phyloP scores from a whole-genome alignment of 2,797 vertebrate genomes.

The Sciurus vulgaris region DNA sequence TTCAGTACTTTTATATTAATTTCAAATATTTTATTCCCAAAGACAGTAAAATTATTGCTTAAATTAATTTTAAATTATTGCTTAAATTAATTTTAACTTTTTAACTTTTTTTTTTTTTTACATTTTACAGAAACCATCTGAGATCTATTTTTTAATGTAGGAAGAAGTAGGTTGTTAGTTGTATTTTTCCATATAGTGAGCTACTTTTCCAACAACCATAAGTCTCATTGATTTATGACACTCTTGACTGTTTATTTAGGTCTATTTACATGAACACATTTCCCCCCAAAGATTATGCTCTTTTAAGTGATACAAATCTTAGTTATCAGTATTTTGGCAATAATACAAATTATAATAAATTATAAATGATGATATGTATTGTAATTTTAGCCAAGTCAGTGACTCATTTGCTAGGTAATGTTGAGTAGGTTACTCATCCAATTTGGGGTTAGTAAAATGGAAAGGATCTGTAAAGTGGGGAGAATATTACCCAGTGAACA shows the following conservation, averaged over 20 bases:
- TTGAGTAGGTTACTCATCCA: not conserved
- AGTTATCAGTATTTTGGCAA: not conserved
- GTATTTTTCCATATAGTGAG: not conserved
- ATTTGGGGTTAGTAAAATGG: not conserved
- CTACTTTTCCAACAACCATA: not conserved
- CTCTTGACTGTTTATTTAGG: not conserved
- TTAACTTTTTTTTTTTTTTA: slow-evolving; percentile 33
- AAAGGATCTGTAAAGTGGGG: not conserved
- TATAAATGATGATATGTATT: not conserved
- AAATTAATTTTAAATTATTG: slow-evolving; percentile 30
- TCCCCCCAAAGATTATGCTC: not conserved
- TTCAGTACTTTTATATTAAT: slow-evolving; percentile 24
- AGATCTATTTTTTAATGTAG: slow-evolving; percentile 56
- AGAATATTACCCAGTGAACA: not conserved
- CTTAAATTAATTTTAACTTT: slow-evolving; percentile 39
- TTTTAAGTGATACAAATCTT: not conserved
- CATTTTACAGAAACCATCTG: slow-evolving; percentile 3
- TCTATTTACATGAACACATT: not conserved
- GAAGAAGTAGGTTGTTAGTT: not conserved
- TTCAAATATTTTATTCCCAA: slow-evolving; percentile 28
- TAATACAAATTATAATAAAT: not conserved
- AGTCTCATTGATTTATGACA: not conserved
- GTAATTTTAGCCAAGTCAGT: slow-evolving; percentile 6
- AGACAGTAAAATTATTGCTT: not conserved
- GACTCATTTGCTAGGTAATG: not conserved